A percentile compares a stretch with the other conserved stretches of the same genome.
phyloP scores from a whole-genome alignment of 2,113 vertebrate species.

The Tupaia tana region DNA sequence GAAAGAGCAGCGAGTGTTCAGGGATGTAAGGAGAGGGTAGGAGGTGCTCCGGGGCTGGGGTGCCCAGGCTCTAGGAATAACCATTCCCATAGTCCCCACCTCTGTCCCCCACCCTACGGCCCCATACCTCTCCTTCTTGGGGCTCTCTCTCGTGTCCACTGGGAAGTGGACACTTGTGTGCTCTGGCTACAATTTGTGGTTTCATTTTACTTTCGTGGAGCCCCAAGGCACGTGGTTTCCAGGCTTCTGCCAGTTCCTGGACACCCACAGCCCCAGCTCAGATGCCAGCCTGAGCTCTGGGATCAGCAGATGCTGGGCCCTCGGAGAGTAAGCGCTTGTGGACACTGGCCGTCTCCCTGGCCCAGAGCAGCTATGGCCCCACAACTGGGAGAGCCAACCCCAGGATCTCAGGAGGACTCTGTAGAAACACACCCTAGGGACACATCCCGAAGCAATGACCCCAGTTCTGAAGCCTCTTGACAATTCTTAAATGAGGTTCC shows the following conservation, averaged over 20 bases:
- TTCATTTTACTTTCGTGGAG: conserved; percentile 30
- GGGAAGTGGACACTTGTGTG: not conserved
- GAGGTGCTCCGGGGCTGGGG: not conserved
- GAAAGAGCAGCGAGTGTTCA: not conserved
- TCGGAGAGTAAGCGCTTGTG: not conserved
- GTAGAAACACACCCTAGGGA: not conserved
- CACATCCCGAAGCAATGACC: not conserved
- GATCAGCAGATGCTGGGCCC: not conserved
- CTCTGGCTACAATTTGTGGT: conserved; percentile 1
- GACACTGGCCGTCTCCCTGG: not conserved
- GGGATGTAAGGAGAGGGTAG: not conserved
- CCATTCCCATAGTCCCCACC: not conserved
- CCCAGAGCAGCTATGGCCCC: not conserved
- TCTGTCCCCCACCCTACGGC: not conserved
- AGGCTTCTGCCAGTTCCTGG: not conserved
- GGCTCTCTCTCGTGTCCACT: not conserved
- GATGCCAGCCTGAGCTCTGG: not conserved
- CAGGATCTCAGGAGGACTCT: not conserved
- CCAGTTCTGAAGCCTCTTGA: not conserved
- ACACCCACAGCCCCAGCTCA: not conserved
- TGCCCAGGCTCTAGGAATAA: not conserved
- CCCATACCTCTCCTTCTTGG: not conserved
- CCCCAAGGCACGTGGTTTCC: not conserved
- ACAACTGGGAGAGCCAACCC: not conserved
- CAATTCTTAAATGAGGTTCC: not conserved